Evolutionary conservation across 2,113 vertebrate genomes (phyloP).

Genomic region (Chrysemys picta): DNA sequence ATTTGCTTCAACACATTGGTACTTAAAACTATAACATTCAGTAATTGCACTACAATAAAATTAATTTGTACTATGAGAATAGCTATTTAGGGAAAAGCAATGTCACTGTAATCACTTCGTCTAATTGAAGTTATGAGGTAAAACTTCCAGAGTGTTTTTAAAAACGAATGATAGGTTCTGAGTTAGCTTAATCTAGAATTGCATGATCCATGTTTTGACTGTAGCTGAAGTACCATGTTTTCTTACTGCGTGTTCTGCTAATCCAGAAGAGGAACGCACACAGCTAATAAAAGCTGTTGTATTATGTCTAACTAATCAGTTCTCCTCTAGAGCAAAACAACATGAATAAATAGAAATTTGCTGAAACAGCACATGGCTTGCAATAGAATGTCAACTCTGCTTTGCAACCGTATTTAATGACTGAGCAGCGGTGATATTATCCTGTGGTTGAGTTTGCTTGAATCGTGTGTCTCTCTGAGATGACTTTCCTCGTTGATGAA

Average conservation of each 20-base stretch:
- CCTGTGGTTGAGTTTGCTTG: background rate
- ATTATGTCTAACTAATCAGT: background rate
- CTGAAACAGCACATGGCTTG: slow-evolving; percentile 26
- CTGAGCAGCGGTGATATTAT: background rate
- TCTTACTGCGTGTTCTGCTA: background rate
- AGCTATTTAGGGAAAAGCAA: background rate
- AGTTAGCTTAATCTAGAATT: background rate
- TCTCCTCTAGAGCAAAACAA: slow-evolving; percentile 29
- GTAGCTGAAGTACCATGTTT: background rate
- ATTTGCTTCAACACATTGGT: background rate
- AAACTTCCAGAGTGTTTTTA: background rate
- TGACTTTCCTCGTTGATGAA: background rate
- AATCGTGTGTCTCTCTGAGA: background rate
- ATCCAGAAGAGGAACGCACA: background rate
- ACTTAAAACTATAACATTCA: background rate
- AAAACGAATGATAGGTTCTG: background rate
- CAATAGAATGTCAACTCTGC: background rate
- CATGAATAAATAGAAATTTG: slow-evolving; percentile 55
- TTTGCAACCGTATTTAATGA: slow-evolving; percentile 15
- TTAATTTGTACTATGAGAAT: background rate
- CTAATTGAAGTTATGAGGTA: background rate
- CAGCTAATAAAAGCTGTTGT: background rate
- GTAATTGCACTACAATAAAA: background rate
- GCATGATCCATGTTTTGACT: accelerated
- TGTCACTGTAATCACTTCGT: background rate